A percentile compares a stretch with the other conserved stretches of the same genome.
Evolutionary conservation across 2,888 invertebrate species (phyloP).

Genomic region (Agrotis clavis): DNA sequence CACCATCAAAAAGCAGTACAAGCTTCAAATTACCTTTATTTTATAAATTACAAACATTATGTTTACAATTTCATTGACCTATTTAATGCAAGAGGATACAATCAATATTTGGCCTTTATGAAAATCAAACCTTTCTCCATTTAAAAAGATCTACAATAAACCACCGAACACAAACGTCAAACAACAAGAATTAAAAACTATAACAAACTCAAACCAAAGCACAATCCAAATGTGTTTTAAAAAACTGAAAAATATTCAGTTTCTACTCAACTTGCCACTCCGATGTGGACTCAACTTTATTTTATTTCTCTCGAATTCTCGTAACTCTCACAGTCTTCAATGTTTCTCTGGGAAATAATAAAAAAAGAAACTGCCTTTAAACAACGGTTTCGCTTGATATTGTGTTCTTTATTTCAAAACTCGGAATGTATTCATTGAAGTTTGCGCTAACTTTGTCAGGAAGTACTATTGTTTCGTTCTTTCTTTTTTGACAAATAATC

Average conservation of each 20-base stretch:
- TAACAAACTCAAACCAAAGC: conserved; percentile 27
- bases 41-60: too few species aligned
- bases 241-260: conserved; percentile 56
- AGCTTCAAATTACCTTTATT: too few species aligned
- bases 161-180: conserved; percentile 30
- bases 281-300: conserved; percentile 48
- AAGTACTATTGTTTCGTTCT: conserved; percentile 3
- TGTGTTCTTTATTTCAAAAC: conserved; percentile 35
- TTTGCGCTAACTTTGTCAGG: conserved; percentile 32
- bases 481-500: neutral
- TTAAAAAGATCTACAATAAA: conserved; percentile 12
- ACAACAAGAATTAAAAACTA: conserved; percentile 46
- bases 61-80: too few species aligned
- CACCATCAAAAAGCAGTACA: too few species aligned
- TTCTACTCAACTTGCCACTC: conserved; percentile 51
- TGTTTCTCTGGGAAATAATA: conserved; percentile 41
- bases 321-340: conserved; percentile 38
- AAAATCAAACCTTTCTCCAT: neutral
- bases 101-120: too few species aligned
- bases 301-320: conserved; percentile 29
- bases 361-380: conserved; percentile 22
- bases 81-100: too few species aligned
- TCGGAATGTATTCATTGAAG: conserved; percentile 26
- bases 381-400: conserved; percentile 46
- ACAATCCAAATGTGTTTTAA: conserved; percentile 29